phyloP scores from a whole-genome alignment of 2,797 vertebrate genomes.

The Hemibagrus guttatus region DNA sequence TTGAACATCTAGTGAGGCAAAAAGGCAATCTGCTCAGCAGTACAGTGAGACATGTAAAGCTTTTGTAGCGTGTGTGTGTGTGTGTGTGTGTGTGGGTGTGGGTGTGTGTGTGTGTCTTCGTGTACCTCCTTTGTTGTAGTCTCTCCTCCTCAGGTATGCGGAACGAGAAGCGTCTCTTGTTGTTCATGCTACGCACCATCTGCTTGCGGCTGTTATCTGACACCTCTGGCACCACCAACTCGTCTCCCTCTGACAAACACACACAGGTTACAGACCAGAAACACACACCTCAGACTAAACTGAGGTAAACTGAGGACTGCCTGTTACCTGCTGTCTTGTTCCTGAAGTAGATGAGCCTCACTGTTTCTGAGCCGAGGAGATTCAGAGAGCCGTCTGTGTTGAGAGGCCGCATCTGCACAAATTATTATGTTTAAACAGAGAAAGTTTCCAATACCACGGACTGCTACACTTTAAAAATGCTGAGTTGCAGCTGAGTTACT shows the following conservation, averaged over 20 bases:
- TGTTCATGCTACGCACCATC: constrained; percentile 96
- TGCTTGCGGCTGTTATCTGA: constrained; percentile 98
- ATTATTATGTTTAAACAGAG: not conserved
- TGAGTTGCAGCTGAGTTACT: too few species aligned
- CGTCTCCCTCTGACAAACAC: constrained; percentile 87
- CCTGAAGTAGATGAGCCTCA: constrained; percentile 96
- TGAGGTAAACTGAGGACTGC: not conserved
- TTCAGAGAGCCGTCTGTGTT: constrained; percentile 95
- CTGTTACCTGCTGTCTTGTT: constrained; percentile 94
- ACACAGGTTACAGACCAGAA: not conserved
- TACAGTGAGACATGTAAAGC: not conserved
- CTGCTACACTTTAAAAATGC: not conserved
- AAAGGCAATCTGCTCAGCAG: not conserved
- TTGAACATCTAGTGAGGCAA: not conserved
- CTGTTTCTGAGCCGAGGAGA: constrained; percentile 91
- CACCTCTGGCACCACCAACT: constrained; percentile 95
- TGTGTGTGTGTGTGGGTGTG: constrained; percentile 8
- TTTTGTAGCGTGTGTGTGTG: not conserved
- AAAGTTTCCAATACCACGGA: not conserved
- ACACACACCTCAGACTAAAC: not conserved
- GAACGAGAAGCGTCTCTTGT: constrained; percentile 96
- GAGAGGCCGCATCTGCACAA: constrained; percentile 87
- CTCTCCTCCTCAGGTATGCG: constrained; percentile 94
- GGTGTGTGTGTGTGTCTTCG: not conserved
- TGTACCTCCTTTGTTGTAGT: constrained; percentile 91